These are phyloP conservation scores for Petrocephalus schoutedeni DNA, from an alignment of 2,797 vertebrate species.

Conservation along the genomic window DNA sequence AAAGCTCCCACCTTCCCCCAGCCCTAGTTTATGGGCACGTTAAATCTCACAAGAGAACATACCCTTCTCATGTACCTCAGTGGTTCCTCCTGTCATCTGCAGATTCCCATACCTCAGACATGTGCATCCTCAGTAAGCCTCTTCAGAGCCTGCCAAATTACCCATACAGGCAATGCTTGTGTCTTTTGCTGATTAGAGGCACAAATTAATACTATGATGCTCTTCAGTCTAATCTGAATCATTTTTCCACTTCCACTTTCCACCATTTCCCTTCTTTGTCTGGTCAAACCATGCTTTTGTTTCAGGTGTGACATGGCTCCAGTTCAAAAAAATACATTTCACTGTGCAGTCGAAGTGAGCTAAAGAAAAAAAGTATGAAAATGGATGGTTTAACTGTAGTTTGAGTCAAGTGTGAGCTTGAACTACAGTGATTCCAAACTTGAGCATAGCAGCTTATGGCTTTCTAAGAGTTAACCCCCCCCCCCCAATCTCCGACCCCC, in stretches of 20 bases:
- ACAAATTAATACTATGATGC: neutral
- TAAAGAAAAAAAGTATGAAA: neutral
- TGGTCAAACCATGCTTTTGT: neutral
- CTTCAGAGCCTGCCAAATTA: neutral
- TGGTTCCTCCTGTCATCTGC: neutral
- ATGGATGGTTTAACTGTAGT: neutral
- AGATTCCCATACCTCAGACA: neutral
- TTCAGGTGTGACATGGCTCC: neutral
- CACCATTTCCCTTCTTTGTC: neutral
- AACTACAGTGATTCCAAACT: neutral
- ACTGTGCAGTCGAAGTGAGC: neutral
- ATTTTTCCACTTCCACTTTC: neutral
- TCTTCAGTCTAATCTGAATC: neutral
- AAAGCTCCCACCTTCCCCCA: neutral
- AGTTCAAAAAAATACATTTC: neutral
- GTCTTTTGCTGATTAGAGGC: neutral
- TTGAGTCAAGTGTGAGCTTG: neutral
- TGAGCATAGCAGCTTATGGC: neutral
- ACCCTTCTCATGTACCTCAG: neutral
- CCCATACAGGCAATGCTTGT: neutral
- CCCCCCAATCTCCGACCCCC: neutral
- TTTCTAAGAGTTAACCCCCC: slow-evolving; percentile 21
- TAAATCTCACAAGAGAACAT: slow-evolving; percentile 36
- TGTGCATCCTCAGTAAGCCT: neutral
- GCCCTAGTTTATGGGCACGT: neutral